These are phyloP conservation scores for Psilopogon haemacephalus DNA, from an alignment of 2,113 vertebrate genomes.

Conservation along the genomic window DNA sequence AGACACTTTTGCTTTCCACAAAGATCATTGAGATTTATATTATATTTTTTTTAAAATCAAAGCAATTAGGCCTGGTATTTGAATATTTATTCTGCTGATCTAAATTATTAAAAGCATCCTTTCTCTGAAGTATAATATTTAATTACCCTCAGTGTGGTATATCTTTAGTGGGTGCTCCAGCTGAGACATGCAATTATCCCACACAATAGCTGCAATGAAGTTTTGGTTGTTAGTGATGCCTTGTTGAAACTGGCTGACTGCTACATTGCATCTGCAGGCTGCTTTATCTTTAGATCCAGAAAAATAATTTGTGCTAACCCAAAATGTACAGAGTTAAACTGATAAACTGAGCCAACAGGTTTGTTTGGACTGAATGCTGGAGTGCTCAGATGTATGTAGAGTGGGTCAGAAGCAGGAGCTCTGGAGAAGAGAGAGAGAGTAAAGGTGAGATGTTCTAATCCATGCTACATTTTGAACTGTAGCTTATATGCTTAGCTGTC, in stretches of 20 bases:
- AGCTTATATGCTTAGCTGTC: background rate
- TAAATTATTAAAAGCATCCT: conserved; percentile 14
- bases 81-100: conserved; percentile 12
- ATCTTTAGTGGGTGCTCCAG: background rate
- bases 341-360: background rate
- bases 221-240: background rate
- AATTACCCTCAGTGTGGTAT: background rate
- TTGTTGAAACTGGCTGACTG: background rate
- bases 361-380: background rate
- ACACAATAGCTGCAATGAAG: background rate
- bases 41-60: conserved; percentile 26
- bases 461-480: background rate
- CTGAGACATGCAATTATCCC: background rate
- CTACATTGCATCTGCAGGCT: background rate
- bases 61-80: background rate
- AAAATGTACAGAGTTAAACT: background rate
- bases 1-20: background rate
- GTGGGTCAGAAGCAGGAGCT: background rate
- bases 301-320: background rate
- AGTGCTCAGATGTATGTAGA: background rate
- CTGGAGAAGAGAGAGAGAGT: background rate
- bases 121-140: background rate
- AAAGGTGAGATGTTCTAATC: background rate
- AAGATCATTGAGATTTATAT: background rate
- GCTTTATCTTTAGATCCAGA: background rate